Evolutionary conservation across 2,888 invertebrate species (phyloP), one percentile per base, ranked within the genome.

Genomic region (Idaea straminata): DNA sequence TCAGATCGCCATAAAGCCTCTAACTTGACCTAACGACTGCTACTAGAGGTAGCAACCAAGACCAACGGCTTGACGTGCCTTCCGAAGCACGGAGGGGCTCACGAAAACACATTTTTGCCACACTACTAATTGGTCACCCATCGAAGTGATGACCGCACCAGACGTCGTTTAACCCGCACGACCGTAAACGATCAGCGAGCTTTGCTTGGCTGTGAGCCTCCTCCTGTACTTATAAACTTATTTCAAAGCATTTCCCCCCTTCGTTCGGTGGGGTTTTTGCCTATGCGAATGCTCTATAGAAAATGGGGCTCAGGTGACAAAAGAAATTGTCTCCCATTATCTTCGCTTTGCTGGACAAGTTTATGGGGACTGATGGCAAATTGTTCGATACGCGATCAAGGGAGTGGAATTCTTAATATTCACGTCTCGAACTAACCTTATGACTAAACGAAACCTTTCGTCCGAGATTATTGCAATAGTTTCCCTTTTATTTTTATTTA

Each of bases 281-380:
- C 47, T 47, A 47, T 13, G 13, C 47, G 13, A 47, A 13, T 4
- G 64, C 64, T 70, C 74, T 73, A 77, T 73, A 72, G 69, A 63
- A 64, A 69, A 69, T 67, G 69, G 66, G 85, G 78, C 84, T 82
- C 90, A 90, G 90, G 89, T 90, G 90, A 83, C 80, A 77, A 81
- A 86, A 84, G 85, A 85, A 88, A 89, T 88, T 86, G 89, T 85
- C 83, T 78, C 79, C 87, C 83, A 87, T 89, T 89, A 88, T 80
- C 78, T 83, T 77, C 83, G 84, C 83, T 80, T 79, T 83, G 82
- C 82, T 80, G 84, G 82, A 82, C 85, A 83, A 85, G 87, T 89
- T 86, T 85, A 86, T 87, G 84, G 83, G 83, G 81, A 84, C 80
- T 86, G 83, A 88, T 87, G 85, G 85, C 79, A 81, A 86, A 88